These are phyloP conservation scores for Thaumetopoea pityocampa DNA, from an alignment of 1,140 invertebrate species.

Conservation along the genomic window DNA sequence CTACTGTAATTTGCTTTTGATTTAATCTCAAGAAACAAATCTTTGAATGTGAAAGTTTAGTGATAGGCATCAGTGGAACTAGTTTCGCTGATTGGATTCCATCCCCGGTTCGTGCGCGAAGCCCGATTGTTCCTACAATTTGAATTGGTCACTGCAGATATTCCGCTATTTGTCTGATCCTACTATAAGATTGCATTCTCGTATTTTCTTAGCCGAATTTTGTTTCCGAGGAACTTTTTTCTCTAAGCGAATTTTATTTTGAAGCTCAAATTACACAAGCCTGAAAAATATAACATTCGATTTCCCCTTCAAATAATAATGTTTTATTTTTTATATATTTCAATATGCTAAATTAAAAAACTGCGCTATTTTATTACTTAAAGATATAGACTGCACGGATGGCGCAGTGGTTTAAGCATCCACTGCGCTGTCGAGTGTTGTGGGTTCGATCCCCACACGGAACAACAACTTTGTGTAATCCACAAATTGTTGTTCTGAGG, in stretches of 20 bases:
- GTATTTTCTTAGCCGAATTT: slow-evolving; percentile 45
- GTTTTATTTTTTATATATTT: too few species aligned
- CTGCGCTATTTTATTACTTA: too few species aligned
- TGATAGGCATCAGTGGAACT: slow-evolving; percentile 71
- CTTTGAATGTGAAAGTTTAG: slow-evolving; percentile 73
- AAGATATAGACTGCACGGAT: too few species aligned
- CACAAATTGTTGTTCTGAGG: too few species aligned
- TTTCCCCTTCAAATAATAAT: too few species aligned
- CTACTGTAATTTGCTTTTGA: slow-evolving; percentile 75
- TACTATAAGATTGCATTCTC: slow-evolving; percentile 63
- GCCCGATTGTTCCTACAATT: slow-evolving; percentile 53
- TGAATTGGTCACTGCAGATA: slow-evolving; percentile 64
- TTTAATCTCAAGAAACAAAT: slow-evolving; percentile 76
- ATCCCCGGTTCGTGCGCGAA: slow-evolving; percentile 37
- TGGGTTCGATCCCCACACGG: too few species aligned
- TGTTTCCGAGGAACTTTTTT: slow-evolving; percentile 15
- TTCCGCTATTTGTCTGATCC: slow-evolving; percentile 64
- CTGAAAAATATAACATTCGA: too few species aligned
- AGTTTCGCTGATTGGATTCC: slow-evolving; percentile 71
- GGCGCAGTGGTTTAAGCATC: too few species aligned
- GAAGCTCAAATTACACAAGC: not conserved
- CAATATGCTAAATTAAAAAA: too few species aligned
- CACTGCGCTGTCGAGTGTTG: too few species aligned
- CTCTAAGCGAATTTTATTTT: not conserved
- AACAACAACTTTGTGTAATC: too few species aligned